Conservation (phyloP, 2,797 vertebrate genomes). For the Acanthis flammea region DNA sequence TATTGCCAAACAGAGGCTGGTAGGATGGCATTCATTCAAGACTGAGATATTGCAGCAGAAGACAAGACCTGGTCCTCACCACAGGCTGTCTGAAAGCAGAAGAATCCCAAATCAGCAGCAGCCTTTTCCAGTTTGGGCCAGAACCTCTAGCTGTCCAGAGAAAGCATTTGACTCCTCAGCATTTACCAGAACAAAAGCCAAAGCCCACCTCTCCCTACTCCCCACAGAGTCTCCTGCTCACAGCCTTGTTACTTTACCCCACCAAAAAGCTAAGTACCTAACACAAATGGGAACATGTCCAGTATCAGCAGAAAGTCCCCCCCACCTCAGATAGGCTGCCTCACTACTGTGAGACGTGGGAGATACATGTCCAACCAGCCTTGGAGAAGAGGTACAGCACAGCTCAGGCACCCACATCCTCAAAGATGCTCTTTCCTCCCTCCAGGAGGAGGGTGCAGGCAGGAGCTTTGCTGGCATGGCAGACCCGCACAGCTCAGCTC, state of each 20-base stretch:
- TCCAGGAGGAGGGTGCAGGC: not conserved
- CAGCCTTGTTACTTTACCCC: not conserved
- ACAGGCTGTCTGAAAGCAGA: not conserved
- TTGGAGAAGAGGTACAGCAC: not conserved
- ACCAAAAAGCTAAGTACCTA: not conserved
- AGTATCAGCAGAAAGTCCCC: not conserved
- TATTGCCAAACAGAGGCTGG: not conserved
- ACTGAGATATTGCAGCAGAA: not conserved
- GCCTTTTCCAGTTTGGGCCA: not conserved
- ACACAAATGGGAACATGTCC: not conserved
- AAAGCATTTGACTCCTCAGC: not conserved
- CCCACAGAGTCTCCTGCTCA: not conserved
- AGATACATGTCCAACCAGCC: accelerated
- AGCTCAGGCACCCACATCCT: not conserved
- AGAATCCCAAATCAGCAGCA: not conserved
- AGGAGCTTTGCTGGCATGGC: not conserved
- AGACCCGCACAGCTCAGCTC: not conserved
- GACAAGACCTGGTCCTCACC: not conserved
- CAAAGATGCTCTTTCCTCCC: not conserved
- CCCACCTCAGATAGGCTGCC: not conserved
- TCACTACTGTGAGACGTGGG: not conserved
- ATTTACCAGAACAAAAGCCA: not conserved
- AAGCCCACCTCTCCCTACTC: not conserved
- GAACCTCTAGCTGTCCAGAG: not conserved
- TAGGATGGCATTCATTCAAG: not conserved